Percentiles rank a stretch among this genome's conserved stretches.
phyloP scores from a whole-genome alignment of 2,888 invertebrate species.

The Loripinus fragilis region DNA sequence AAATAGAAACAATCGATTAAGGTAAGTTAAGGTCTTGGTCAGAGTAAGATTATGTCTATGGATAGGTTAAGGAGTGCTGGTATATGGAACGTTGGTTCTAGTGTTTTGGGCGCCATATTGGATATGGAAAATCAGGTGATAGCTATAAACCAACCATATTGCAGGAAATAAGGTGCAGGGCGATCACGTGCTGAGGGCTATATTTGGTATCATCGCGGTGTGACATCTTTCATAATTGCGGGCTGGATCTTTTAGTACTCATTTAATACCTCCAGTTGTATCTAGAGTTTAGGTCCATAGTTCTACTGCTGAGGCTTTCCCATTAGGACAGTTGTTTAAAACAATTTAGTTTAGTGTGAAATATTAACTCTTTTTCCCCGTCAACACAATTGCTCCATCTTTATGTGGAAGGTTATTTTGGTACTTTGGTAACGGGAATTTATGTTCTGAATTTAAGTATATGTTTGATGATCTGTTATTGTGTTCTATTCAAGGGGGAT shows the following conservation, averaged over 20 bases:
- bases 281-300: constrained; percentile 7
- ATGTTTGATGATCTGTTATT: background rate
- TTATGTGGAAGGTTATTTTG: constrained; percentile 5
- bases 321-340: constrained; percentile 31
- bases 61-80: constrained; percentile 68
- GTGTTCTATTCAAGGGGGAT: constrained; percentile 6
- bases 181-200: constrained; percentile 67
- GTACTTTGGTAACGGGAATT: constrained; percentile 12
- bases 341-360: background rate
- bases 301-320: constrained; percentile 48
- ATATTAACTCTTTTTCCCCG: background rate
- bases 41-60: constrained; percentile 53
- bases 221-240: constrained; percentile 47
- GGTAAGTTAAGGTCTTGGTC: constrained; percentile 9
- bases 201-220: constrained; percentile 42
- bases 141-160: constrained; percentile 71
- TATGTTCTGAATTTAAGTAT: constrained; percentile 9
- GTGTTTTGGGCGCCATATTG: constrained; percentile 70
- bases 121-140: constrained; percentile 68
- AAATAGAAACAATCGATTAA: constrained; percentile 16
- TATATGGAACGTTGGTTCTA: constrained; percentile 56
- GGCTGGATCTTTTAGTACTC: constrained; percentile 58
- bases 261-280: constrained; percentile 50
- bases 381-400: background rate
- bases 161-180: constrained; percentile 75